phyloP scores from a whole-genome alignment of 1,140 invertebrate genomes.

The Ctenoplectra terminalis region DNA sequence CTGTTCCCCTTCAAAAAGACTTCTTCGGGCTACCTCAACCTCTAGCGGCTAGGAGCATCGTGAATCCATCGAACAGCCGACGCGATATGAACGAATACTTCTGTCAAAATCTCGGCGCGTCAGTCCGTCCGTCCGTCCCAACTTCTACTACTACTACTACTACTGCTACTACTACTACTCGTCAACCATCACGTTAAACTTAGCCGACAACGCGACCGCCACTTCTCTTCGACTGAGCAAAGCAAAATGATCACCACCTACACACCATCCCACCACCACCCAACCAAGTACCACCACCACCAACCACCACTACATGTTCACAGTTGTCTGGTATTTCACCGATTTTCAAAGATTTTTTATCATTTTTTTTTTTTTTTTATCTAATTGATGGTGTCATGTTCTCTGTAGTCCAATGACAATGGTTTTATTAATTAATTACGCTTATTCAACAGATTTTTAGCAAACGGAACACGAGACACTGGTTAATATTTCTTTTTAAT shows the following conservation, averaged over 20 bases:
- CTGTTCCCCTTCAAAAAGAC: conserved; percentile 78
- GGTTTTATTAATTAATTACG: conserved; percentile 3
- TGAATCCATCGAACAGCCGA: conserved; percentile 77
- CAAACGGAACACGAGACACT: not conserved
- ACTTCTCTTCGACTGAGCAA: conserved; percentile 81
- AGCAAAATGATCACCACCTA: conserved; percentile 82
- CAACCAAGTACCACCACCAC: conserved; percentile 78
- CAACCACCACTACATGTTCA: conserved; percentile 82
- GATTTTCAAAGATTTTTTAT: conserved; percentile 81
- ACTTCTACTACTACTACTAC: conserved; percentile 73
- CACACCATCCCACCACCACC: conserved; percentile 82
- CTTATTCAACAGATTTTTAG: conserved; percentile 28
- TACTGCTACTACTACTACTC: conserved; percentile 77
- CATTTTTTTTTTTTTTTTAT: conserved; percentile 70
- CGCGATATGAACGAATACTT: conserved; percentile 78
- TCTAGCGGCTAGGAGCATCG: conserved; percentile 78
- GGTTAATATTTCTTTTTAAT: conserved; percentile 16
- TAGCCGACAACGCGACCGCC: conserved; percentile 79
- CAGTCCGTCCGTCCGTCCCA: conserved; percentile 77
- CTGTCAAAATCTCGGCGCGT: conserved; percentile 76
- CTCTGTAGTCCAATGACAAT: conserved; percentile 27
- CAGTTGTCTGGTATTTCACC: conserved; percentile 82
- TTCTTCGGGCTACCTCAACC: conserved; percentile 75
- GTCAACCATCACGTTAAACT: conserved; percentile 81
- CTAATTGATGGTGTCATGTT: conserved; percentile 42